Conservation (phyloP, 2,888 invertebrate species). For the Diloba caeruleocephala region DNA sequence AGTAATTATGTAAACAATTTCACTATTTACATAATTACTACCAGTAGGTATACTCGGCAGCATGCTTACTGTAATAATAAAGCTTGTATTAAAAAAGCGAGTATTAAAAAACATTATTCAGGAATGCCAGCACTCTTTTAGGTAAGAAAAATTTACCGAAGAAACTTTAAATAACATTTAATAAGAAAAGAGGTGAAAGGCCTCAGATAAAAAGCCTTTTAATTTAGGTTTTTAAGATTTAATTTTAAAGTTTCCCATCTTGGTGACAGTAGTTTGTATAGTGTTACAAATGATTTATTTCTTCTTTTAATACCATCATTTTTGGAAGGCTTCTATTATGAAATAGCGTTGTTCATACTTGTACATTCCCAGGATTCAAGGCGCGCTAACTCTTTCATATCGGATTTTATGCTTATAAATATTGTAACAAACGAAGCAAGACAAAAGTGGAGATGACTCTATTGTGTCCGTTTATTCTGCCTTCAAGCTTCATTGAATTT, state of each 20-base stretch:
- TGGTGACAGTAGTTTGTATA: too few relatives aligned
- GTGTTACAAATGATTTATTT: slow-evolving; percentile 24
- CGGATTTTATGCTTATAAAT: slow-evolving; percentile 12
- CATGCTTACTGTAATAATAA: too few relatives aligned
- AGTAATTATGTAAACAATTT: too few relatives aligned
- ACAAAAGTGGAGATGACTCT: slow-evolving; percentile 21
- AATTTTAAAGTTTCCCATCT: slow-evolving; percentile 40
- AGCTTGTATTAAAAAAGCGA: too few relatives aligned
- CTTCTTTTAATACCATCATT: slow-evolving; percentile 3
- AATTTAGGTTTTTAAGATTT: slow-evolving; percentile 24
- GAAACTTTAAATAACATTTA: slow-evolving; percentile 13
- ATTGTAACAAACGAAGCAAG: slow-evolving; percentile 16
- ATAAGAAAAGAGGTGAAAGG: slow-evolving; percentile 10
- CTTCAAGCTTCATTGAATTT: slow-evolving; percentile 23
- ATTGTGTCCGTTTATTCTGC: slow-evolving; percentile 28
- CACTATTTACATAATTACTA: too few relatives aligned
- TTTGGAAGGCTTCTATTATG: too few relatives aligned
- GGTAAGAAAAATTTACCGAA: slow-evolving; percentile 5
- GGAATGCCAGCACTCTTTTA: not conserved
- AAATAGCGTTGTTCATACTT: too few relatives aligned
- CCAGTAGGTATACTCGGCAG: too few relatives aligned
- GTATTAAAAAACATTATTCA: too few relatives aligned
- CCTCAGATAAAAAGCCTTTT: slow-evolving; percentile 24
- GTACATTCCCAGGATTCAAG: slow-evolving; percentile 3
- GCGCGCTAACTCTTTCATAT: slow-evolving; percentile 21